Base-by-base conservation (phyloP, 1,140 invertebrate species). In the Leucophenga varia region DNA sequence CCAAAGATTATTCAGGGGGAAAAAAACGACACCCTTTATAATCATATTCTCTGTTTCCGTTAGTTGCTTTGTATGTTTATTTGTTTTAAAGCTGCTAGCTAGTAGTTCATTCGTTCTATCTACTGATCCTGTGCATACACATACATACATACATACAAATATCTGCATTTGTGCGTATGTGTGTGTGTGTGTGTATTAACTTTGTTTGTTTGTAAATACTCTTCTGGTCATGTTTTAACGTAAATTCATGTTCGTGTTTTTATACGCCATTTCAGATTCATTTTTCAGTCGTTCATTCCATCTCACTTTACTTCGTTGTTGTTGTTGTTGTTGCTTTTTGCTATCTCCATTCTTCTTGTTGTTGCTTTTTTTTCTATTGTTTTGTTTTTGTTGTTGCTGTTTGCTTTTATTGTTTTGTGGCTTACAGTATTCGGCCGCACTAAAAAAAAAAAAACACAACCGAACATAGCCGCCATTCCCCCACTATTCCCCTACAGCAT, bases 141-240 rank as follows among this genome's bases (percentile, higher is more conserved):
- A 30, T 30, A 30, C 25, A 30, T 30, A 30, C 25, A 8, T 7
- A 30, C 25, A 30, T 30, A 30, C 25, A 30, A 30, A 30, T n/a
- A 30, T n/a, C 25, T n/a, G 12, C n/a, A 8, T 68, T 64, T 67
- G 60, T 35, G 59, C 13, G 64, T 47, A 45, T 43, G 49, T 43
- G 47, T 43, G 47, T 35, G 49, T 39, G 36, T 14, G 17, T 40
- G 30, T n/a, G 21, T 16, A 25, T 28, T 31, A 16, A 8, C n/a
- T 30, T 30, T 30, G 25, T 30, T 30, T 30, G 25, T 30, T 30
- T 30, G 25, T 30, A 8, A 8, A n/a, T 30, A 30, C 59, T 55
- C 65, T 65, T 67, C 61, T 59, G 68, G 63, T 59, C 69, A 68
- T 72, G 68, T 68, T 71, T 68, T 64, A 71, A 71, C 68, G 68